Base-by-base conservation (phyloP, 2,113 vertebrate genomes). In the Psilopogon haemacephalus region DNA sequence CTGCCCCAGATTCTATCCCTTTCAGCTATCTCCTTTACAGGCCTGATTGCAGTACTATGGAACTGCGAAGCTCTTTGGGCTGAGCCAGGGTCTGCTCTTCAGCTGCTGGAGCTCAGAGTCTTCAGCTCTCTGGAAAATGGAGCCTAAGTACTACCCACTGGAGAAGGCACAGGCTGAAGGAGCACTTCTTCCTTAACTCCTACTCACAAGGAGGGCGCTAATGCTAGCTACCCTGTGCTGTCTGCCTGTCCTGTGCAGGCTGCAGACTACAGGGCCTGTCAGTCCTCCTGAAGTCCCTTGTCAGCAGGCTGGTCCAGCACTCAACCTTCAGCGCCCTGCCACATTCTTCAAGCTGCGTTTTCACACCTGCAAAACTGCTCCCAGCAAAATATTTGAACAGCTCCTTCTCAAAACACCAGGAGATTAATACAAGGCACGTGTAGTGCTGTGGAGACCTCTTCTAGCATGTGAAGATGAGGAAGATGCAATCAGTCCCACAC, bases 311-410 rank as follows among this genome's bases (percentile, higher is more conserved):
- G 67, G 69, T 72, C 72, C 70, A 58, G 88, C 69, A 60, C 48
- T 86, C 77, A 88, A 83, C 80, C 86, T 46, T 76, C 93, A 90
- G 86, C n/a, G 0, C 50, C 78, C 72, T 70, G 84, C 54, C 73
- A 58, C 64, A 77, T 73, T 88, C 23, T 69, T 91, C 84, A 70
- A 38, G 56, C 76, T 60, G 65, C 0, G 2, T 84, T 88, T 88
- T 89, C 87, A 86, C 77, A 73, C 84, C 65, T 64, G 0, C 76
- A 88, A 44, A 88, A 81, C 77, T 32, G 30, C 62, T 88, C 79
- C 35, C 63, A 71, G 89, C 63, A 95, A 91, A 95, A 94, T 88
- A 81, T 90, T 90, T 92, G 73, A 92, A 86, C 69, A 74, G 81
- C 60, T 90, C 84, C 89, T 96, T 88, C 86, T 84, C 71, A 59